These are phyloP conservation scores for Apotomis betuletana DNA, from an alignment of 2,888 invertebrate species.

Conservation along the genomic window DNA sequence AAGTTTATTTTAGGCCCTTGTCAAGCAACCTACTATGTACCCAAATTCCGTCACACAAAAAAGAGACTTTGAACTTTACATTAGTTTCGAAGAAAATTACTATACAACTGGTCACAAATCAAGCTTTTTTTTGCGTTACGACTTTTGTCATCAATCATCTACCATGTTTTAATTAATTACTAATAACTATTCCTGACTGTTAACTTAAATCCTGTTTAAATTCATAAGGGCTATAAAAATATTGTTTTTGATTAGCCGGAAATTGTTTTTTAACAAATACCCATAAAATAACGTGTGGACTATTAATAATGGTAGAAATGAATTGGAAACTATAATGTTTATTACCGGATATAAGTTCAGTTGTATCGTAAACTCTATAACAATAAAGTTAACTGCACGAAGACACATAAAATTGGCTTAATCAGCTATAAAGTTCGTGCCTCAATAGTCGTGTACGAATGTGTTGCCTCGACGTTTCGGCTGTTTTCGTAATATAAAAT, in stretches of 20 bases:
- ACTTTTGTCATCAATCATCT: neutral
- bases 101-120: too few relatives aligned
- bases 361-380: slow-evolving; percentile 16
- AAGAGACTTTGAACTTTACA: too few relatives aligned
- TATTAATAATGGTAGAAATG: slow-evolving; percentile 32
- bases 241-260: slow-evolving; percentile 15
- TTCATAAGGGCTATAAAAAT: slow-evolving; percentile 4
- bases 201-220: neutral
- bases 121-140: neutral
- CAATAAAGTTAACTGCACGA: neutral
- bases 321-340: slow-evolving; percentile 25
- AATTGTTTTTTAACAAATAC: slow-evolving; percentile 38
- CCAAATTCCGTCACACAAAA: too few relatives aligned
- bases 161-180: neutral
- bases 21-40: too few relatives aligned
- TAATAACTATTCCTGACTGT: neutral
- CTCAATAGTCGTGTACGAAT: neutral
- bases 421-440: neutral
- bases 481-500: too few relatives aligned
- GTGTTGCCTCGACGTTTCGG: neutral
- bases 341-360: slow-evolving; percentile 25
- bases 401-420: slow-evolving; percentile 9
- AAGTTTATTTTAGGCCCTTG: too few relatives aligned
- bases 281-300: slow-evolving; percentile 28
- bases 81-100: too few relatives aligned